Base-by-base conservation (phyloP, 2,888 invertebrate genomes). In the Melieria omissa region DNA sequence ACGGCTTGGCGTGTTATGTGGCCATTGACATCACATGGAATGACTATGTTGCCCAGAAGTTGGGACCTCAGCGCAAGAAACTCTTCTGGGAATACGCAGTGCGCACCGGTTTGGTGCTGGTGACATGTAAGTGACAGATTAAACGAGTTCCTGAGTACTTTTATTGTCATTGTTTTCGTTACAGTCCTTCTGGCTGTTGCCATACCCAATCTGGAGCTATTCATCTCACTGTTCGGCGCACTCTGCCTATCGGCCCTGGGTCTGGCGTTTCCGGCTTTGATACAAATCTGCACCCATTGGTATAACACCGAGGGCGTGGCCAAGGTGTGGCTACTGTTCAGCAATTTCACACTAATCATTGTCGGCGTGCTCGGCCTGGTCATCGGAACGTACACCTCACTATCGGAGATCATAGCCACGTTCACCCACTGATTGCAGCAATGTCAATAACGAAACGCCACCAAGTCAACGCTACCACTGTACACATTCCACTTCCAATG, bases 1-100 rank as follows among this genome's bases (percentile, higher is more conserved):
- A 98, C 85, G 94, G 94, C 0, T 88, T 99, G 49, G 97, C 98
- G 81, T 95, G 97, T 86, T 99, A 98, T 87, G 98, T 99, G 3
- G 97, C 98, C 7, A 93, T 98, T 79, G 95, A 95, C 81, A 96
- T 99, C 77, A 89, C 95, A 61, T 97, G 97, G 96, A 95, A 94
- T 80, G 91, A 93, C 71, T 94, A 93, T 84, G 87, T 93, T 8
- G 86, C 88, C 14, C 88, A 89, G 8, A 88, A 87, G 75, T 87
- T 93, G 60, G 89, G 90, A 63, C 90, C 91, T 81, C 90, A 88
- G 84, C 88, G 90, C 5, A 89, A 89, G 76, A 90, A 91, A 75
- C 58, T 90, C 0, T 78, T 93, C 63, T 92, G 92, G 90, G 96
- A 97, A 85, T 96, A 95, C 85, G 82, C 90, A 3, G 89, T 93